Percentiles rank a stretch among this genome's conserved stretches.
Conservation (phyloP, 2,113 vertebrate genomes). For the Phrynocephalus versicolor region DNA sequence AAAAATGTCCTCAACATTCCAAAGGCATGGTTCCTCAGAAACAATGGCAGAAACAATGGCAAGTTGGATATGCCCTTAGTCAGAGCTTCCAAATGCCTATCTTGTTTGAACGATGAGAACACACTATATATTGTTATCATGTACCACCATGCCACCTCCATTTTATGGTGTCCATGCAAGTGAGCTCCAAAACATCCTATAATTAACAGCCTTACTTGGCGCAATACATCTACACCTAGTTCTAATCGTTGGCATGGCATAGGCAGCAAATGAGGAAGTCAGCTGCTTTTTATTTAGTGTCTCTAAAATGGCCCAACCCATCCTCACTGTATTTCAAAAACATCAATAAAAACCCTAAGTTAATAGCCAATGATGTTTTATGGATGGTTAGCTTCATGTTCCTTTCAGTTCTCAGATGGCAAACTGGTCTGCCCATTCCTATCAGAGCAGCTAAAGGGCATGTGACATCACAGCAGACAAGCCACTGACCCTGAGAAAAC, state of each 20-base stretch:
- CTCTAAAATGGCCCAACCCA: not conserved
- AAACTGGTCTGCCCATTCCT: not conserved
- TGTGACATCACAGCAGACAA: not conserved
- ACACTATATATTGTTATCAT: too few relatives aligned
- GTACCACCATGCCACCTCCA: too few relatives aligned
- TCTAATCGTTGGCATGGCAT: not conserved
- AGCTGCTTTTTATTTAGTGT: not conserved
- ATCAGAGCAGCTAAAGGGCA: not conserved
- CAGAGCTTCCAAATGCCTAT: not conserved
- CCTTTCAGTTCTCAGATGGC: not conserved
- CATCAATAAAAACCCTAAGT: not conserved
- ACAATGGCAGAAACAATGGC: not conserved
- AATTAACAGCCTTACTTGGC: not conserved
- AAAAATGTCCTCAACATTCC: too few relatives aligned
- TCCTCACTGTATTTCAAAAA: not conserved
- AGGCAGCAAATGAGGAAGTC: not conserved
- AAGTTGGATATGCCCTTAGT: not conserved
- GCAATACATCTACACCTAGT: not conserved
- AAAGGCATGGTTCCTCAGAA: not conserved
- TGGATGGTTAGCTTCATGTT: not conserved
- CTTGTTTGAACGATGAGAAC: not conserved
- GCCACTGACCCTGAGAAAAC: not conserved
- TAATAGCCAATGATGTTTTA: not conserved
- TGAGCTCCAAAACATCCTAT: too few relatives aligned
- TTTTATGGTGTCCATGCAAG: too few relatives aligned